Base-by-base conservation (phyloP, 2,797 vertebrate genomes). In the Enoplosus armatus region DNA sequence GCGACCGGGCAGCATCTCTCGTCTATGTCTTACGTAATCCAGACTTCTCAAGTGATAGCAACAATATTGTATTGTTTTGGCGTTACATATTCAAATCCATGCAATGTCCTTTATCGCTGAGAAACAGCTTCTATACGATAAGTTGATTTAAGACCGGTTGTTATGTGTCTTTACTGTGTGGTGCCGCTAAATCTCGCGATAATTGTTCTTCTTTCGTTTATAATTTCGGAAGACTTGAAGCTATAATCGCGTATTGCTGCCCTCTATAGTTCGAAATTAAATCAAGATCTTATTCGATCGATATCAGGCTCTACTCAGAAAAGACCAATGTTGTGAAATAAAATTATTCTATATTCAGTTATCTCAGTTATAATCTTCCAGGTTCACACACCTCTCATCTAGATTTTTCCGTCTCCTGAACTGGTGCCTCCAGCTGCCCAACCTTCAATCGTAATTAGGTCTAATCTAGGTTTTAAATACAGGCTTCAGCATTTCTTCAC, bases 101-200 rank as follows among this genome's bases (percentile, higher is more conserved):
- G 0, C 0, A 6, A 2, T 24, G 3, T 2, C 18, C 0, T 43
- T 24, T 26, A 15, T 48, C 7, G 24, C 0, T 8, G 8, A 53
- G 14, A 8, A 63, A 54, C 3, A n/a, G 20, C 3, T 47, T 48
- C 2, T n/a, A 8, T 0, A 18, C 2, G 3, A 1, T 20, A 2
- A 43, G 4, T 26, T 75, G 47, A 3, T 65, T 73, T 33, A 2
- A 3, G 1, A 47, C 53, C n/a, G 45, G 22, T 45, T 48, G 1
- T 15, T 6, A 37, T 8, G 20, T 8, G 3, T 1, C n/a, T 15
- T 18, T 47, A 1, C 1, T 39, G n/a, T 3, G 20, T n/a, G 7
- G 9, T 54, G 43, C 11, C 50, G 27, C 33, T 15, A 33, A 31
- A 39, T 92, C 84, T 90, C 92, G 90, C 90, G 90, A 92, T 77